Evolutionary conservation across 2,113 vertebrate genomes (phyloP), one percentile per base, ranked within the genome.

Genomic region (Anser brachyrhynchus): DNA sequence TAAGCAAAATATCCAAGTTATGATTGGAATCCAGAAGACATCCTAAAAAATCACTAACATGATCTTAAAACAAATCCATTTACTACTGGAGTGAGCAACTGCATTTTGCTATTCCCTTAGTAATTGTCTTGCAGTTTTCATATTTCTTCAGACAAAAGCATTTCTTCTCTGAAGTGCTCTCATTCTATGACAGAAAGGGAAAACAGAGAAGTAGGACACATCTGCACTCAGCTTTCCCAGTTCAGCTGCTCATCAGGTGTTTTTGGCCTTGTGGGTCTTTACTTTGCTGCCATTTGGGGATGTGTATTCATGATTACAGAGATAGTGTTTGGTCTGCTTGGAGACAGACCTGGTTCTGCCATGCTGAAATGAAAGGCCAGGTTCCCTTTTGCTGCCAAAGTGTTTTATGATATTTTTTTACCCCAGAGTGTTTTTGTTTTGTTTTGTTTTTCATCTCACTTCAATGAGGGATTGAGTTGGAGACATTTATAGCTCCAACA

Each of bases 341-440:
- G 82, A 93, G 72, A 71, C 75, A 94, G 65, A 71, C 72, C 72
- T 88, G 82, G 61, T 69, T n/a, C 46, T 82, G 55, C 72, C 33
- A 13, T 10, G 26, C 59, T 92, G 65, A 90, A 95, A 94, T 76
- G n/a, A 85, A 91, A 92, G 44, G 31, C 75, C 69, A 58, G 78
- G 49, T 71, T 88, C 35, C 57, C 33, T 84, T 88, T 67, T 72
- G 46, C 89, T 95, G 55, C 52, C 65, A 64, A 77, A 64, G 5
- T 66, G n/a, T 39, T 92, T 89, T 44, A 44, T 20, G 39, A 6
- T 69, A 26, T 84, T 92, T 93, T 90, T 87, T 78, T 86, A 86
- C 73, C 66, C 61, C 0, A 9, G 46, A 83, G 51, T 37, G 41
- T 19, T 49, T 49, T 49, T 74, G 4, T 13, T 67, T 41, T 64